Percentiles rank a stretch among this genome's conserved stretches.
These are phyloP conservation scores for Phacellophora camtschatica DNA, from an alignment of 30 jellyfish, hydroid and myxozoan species.

Conservation along the genomic window DNA sequence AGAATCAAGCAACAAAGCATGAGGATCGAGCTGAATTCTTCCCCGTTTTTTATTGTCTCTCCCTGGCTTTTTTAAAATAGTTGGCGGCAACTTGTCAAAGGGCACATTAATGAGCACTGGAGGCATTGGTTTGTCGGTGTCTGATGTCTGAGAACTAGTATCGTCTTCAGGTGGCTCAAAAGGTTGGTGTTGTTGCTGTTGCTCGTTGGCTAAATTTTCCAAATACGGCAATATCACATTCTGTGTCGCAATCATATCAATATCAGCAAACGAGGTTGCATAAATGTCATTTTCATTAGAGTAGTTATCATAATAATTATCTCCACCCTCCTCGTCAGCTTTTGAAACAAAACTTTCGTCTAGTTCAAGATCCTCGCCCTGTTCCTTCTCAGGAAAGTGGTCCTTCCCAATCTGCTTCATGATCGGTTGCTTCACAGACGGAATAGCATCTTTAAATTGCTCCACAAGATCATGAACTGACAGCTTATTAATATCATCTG, in stretches of 20 bases:
- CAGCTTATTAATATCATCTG: constrained; percentile 3
- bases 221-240: constrained; percentile 69
- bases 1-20: constrained; percentile 92
- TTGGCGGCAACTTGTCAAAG: constrained; percentile 97
- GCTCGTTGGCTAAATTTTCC: constrained; percentile 32
- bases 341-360: neutral
- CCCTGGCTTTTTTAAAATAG: constrained; percentile 86
- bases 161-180: constrained; percentile 53
- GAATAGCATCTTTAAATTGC: constrained; percentile 25
- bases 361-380: neutral
- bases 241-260: constrained; percentile 88
- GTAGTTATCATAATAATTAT: neutral
- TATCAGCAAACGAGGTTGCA: constrained; percentile 83
- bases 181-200: too few relatives aligned
- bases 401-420: constrained; percentile 2
- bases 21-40: constrained; percentile 89
- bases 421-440: constrained; percentile 8
- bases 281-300: constrained; percentile 14
- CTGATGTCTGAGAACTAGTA: constrained; percentile 47
- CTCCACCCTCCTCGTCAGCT: neutral
- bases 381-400: neutral
- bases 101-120: constrained; percentile 87
- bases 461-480: constrained; percentile 31
- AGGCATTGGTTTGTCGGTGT: constrained; percentile 29
- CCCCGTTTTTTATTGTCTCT: constrained; percentile 87